A percentile compares a stretch with the other conserved stretches of the same genome.
Conservation (phyloP, 2,113 vertebrate genomes). For the Lepus timidus region DNA sequence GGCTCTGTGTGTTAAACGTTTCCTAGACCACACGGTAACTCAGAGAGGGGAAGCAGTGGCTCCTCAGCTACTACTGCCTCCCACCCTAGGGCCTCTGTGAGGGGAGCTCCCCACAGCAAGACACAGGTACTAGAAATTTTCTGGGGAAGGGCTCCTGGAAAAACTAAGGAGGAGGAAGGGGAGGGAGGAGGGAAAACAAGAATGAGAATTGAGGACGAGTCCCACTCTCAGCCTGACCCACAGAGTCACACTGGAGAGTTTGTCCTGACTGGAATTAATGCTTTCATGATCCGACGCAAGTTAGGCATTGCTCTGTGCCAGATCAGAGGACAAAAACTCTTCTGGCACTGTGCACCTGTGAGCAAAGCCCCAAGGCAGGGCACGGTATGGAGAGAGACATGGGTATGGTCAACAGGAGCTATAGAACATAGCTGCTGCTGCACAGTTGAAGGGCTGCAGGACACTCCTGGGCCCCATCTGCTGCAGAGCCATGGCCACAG, state of each 20-base stretch:
- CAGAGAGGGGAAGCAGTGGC: neutral
- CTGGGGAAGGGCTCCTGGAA: neutral
- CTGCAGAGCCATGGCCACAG: neutral
- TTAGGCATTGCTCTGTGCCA: neutral
- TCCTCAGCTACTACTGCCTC: neutral
- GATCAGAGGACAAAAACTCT: too few species aligned
- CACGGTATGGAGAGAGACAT: neutral
- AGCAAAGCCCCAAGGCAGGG: neutral
- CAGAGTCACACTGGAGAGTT: neutral
- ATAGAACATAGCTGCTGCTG: neutral
- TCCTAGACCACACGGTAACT: neutral
- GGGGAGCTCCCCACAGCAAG: neutral
- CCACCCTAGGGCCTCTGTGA: neutral
- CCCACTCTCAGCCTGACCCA: neutral
- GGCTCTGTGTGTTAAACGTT: neutral
- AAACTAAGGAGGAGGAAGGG: neutral
- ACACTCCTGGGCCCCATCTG: accelerated
- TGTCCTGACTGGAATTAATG: neutral
- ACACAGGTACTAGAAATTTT: neutral
- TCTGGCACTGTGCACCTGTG: too few species aligned
- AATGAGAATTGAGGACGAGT: neutral
- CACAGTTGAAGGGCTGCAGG: neutral
- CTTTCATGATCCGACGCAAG: neutral
- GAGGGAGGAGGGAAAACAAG: neutral
- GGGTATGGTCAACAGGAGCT: neutral